These are phyloP conservation scores for Delphinus delphis DNA, from an alignment of 2,113 vertebrate species.

Conservation along the genomic window DNA sequence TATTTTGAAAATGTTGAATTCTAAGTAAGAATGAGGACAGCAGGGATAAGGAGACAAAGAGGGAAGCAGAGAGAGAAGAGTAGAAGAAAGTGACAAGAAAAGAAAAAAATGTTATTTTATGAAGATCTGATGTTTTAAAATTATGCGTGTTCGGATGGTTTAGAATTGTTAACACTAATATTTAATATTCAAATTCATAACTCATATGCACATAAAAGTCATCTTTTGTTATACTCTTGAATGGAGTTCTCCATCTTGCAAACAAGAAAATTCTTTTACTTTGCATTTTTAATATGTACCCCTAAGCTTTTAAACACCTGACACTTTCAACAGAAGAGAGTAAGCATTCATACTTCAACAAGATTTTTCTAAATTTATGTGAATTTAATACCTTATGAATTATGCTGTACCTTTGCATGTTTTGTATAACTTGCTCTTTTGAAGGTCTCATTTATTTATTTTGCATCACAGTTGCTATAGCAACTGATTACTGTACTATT, in stretches of 20 bases:
- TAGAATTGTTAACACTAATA: neutral
- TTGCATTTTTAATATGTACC: neutral
- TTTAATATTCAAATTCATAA: neutral
- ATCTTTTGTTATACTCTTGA: neutral
- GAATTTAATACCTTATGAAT: neutral
- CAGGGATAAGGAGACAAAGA: neutral
- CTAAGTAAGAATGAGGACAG: neutral
- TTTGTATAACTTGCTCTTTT: conserved; percentile 42
- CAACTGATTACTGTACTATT: conserved; percentile 35
- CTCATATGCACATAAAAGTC: neutral
- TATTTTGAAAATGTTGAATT: neutral
- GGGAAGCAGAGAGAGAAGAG: neutral
- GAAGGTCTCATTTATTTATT: conserved; percentile 37
- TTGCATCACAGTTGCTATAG: neutral
- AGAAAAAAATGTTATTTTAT: neutral
- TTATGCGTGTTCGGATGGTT: neutral
- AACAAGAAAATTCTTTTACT: neutral
- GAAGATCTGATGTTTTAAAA: neutral
- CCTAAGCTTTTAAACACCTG: neutral
- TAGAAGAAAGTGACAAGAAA: neutral
- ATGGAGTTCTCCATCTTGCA: neutral
- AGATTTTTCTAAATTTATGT: neutral
- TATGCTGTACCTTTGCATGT: neutral
- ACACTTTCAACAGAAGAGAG: neutral
- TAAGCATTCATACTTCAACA: neutral